Conservation (phyloP, 2,797 vertebrate genomes). For the Centroberyx gerrardi region DNA sequence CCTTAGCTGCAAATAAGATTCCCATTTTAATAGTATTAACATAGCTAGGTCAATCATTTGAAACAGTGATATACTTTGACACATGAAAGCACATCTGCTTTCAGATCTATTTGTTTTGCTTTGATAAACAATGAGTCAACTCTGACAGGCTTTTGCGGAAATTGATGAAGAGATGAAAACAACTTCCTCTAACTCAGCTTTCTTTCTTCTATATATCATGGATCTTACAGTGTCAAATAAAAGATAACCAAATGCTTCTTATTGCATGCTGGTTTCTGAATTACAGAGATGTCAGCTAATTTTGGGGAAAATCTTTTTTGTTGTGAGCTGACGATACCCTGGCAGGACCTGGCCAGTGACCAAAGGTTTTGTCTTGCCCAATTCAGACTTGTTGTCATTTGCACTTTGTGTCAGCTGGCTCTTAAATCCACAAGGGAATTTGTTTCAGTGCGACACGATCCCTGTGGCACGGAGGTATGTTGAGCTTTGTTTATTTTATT, state of each 20-base stretch:
- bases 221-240: background rate
- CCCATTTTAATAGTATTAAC: no score
- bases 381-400: slow-evolving; percentile 65
- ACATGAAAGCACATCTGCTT: no score
- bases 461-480: slow-evolving; percentile 63
- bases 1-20: no score
- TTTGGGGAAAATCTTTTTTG: slow-evolving; percentile 7
- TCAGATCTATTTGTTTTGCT: slow-evolving; percentile 19
- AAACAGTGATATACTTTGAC: no score
- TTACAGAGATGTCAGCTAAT: background rate
- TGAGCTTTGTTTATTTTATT: slow-evolving; percentile 1
- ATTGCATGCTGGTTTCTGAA: background rate
- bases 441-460: slow-evolving; percentile 36
- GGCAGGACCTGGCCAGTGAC: slow-evolving; percentile 38
- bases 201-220: background rate
- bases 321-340: slow-evolving; percentile 38
- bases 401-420: slow-evolving; percentile 56
- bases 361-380: slow-evolving; percentile 79
- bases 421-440: slow-evolving; percentile 18
- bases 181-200: background rate
- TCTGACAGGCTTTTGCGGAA: background rate
- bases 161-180: no score
- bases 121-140: slow-evolving; percentile 23
- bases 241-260: background rate
- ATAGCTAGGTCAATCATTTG: no score